Evolutionary conservation across 2,888 invertebrate species (phyloP).

Genomic region (Lasioglossum leucozonium): DNA sequence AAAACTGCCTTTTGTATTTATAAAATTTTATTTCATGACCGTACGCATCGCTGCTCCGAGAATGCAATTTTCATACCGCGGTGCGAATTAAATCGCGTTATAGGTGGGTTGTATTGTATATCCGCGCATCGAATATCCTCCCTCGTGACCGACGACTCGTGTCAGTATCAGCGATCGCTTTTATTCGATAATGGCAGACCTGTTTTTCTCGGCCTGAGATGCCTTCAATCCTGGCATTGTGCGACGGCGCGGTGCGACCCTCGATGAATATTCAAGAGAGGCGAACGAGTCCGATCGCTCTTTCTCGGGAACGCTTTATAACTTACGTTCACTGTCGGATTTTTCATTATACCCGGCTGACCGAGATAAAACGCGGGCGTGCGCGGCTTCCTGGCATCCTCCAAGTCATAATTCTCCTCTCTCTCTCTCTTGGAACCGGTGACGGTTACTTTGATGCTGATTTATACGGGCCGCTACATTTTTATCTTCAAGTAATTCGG

Average conservation of each 20-base stretch:
- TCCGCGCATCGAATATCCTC: background rate
- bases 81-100: too few species aligned
- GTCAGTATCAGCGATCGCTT: slow-evolving; percentile 25
- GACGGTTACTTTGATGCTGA: slow-evolving; percentile 42
- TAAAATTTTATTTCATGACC: too few species aligned
- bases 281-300: slow-evolving; percentile 69
- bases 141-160: background rate
- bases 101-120: too few species aligned
- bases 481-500: background rate
- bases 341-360: slow-evolving; percentile 73
- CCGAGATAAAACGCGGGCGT: slow-evolving; percentile 63
- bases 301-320: slow-evolving; percentile 65
- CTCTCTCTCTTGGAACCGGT: slow-evolving; percentile 13
- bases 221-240: slow-evolving; percentile 48
- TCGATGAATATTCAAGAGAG: slow-evolving; percentile 75
- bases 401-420: slow-evolving; percentile 62
- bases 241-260: slow-evolving; percentile 42
- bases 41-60: too few species aligned
- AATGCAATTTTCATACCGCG: too few species aligned
- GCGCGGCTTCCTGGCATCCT: slow-evolving; percentile 52
- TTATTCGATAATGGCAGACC: slow-evolving; percentile 40
- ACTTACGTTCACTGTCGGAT: slow-evolving; percentile 70
- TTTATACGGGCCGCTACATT: slow-evolving; percentile 30
- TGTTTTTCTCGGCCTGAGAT: slow-evolving; percentile 29
- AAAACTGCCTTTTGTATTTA: too few species aligned